Evolutionary conservation across 2,797 vertebrate genomes (phyloP), one percentile per base, ranked within the genome.

Genomic region (Anisognathus igniventris): DNA sequence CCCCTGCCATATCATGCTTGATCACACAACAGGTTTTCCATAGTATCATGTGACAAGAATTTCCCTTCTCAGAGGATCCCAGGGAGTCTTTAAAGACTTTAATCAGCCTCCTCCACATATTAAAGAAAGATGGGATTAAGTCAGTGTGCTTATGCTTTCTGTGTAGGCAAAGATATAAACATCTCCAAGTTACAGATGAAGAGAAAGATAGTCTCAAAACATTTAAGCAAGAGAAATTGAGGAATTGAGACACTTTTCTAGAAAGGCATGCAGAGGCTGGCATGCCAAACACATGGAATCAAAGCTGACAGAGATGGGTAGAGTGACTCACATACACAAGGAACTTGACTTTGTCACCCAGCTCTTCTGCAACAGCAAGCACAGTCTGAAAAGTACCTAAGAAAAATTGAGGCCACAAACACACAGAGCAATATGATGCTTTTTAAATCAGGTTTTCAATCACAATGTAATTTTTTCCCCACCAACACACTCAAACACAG

Each of bases 371-470:
- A 90, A 77, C 27, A 93, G 50, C 35, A 51, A 82, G 28, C 54
- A 75, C 4, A 4, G 48, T 44, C 37, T 39, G 44, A 57, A 64
- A 88, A 88, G 47, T 25, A 73, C 30, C 35, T 8, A 72, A 78
- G 83, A 88, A 74, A 92, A 95, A 92, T 0, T 42, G 78, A 94
- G 80, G 61, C 71, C 62, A 48, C 75, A 90, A 90, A 57, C 76
- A 88, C 92, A 78, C 18, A 92, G 75, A 92, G 68, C 58, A 86
- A 83, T 40, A 68, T 23, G 50, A 93, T 72, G 58, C 44, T 60
- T 88, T 86, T 94, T 94, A 90, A 96, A 93, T 95, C 80, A 79
- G 66, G 56, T 93, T 93, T 95, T 96, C 76, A 88, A 94, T 95
- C 92, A 93, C 64, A 78, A 35, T n/a, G 66, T 51, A 86, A 76